Evolutionary conservation across 2,113 vertebrate species (phyloP), one percentile per base, ranked within the genome.

Genomic region (Coracopsis vasa): DNA sequence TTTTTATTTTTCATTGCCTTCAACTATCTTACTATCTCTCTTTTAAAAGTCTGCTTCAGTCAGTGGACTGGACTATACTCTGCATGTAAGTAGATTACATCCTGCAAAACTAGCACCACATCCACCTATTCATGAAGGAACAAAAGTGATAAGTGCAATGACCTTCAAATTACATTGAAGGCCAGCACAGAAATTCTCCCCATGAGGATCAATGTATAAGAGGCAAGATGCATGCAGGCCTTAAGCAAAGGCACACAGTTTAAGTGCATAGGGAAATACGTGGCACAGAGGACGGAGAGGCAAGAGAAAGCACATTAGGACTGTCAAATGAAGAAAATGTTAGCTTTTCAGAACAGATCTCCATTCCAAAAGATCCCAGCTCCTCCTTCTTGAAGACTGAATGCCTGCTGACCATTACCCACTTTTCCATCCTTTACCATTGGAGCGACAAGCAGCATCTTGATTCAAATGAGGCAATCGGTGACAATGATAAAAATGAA

Each of bases 231-330:
- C 2, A 4, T 24, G 18, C 61, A 79, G 39, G n/a, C n/a, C 73
- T 92, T 54, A 88, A 69, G 67, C 18, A 91, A 92, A 88, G 25
- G 25, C 28, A 48, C 50, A 79, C n/a, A 58, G 71, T 92, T 91
- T 72, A 92, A 94, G 90, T 53, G 31, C 31, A 81, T 4, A 58
- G 18, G 42, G 37, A 86, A 88, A 86, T 11, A 77, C 1, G 4
- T 41, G 45, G 19, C 71, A 71, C 4, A 23, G 39, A 92, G 62
- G 16, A 66, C 16, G 25, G 33, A 90, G 50, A 64, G n/a, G 16
- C 31, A 91, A 75, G 28, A 64, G 18, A 37, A 87, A 51, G 39
- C 24, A 65, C 18, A 71, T 41, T 82, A 41, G 39, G 28, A 44
- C 1, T 75, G 27, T n/a, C 27, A 90, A 53, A 79, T 41, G 45